Conservation (phyloP, 1,140 invertebrate species). For the Solenopsis invicta region DNA sequence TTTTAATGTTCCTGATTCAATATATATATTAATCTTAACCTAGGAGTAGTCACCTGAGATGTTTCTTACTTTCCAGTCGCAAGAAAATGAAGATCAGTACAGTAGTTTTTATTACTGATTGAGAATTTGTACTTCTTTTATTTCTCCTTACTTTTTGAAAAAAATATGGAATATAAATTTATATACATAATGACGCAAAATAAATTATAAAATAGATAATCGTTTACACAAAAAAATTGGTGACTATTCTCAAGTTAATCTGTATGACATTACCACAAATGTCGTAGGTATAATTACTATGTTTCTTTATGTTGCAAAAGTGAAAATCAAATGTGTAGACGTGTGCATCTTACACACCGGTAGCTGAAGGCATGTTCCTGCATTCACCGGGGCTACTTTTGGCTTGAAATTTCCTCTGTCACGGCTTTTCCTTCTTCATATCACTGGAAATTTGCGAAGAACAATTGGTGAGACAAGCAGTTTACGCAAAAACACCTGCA, state of each 20-base stretch:
- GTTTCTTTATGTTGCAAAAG: background rate
- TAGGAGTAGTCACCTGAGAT: background rate
- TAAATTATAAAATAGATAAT: no score
- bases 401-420: constrained; percentile 65
- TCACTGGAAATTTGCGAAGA: constrained; percentile 68
- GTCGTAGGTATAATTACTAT: constrained; percentile 2
- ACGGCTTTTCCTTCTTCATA: constrained; percentile 77
- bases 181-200: no score
- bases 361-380: constrained; percentile 77
- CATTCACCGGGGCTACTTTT: constrained; percentile 65
- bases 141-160: no score
- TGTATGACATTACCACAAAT: background rate
- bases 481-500: background rate
- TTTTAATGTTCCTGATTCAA: constrained; percentile 52
- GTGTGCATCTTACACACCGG: constrained; percentile 63
- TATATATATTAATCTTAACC: background rate
- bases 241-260: background rate
- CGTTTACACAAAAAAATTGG: no score
- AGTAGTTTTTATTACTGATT: no score
- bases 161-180: no score
- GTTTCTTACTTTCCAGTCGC: no score
- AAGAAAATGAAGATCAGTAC: no score
- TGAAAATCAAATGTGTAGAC: constrained; percentile 5
- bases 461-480: background rate
- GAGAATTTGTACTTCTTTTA: no score